A percentile compares a stretch with the other conserved stretches of the same genome.
phyloP scores from a whole-genome alignment of 2,113 vertebrate genomes.

The Archilochus colubris region DNA sequence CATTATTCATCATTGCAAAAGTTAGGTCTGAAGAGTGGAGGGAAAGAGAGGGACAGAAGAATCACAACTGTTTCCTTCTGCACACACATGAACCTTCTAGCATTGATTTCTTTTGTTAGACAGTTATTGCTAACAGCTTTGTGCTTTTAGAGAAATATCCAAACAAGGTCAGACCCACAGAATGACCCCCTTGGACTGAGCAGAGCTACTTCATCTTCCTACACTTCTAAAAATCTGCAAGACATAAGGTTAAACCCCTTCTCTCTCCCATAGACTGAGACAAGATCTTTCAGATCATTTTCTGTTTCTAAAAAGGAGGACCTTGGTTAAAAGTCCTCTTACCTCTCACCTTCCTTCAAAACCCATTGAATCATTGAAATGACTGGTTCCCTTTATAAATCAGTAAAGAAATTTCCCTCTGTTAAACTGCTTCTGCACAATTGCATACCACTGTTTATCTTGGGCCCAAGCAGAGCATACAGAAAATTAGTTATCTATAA shows the following conservation, averaged over 20 bases:
- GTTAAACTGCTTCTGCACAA: neutral
- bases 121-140: neutral
- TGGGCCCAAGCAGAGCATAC: neutral
- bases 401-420: neutral
- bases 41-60: neutral
- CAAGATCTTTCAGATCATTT: neutral
- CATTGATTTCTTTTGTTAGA: neutral
- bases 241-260: neutral
- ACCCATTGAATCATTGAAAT: neutral
- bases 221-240: neutral
- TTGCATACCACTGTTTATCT: neutral
- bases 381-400: neutral
- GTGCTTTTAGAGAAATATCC: neutral
- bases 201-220: neutral
- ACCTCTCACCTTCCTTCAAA: neutral
- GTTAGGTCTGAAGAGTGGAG: neutral
- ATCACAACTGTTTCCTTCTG: neutral
- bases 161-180: neutral
- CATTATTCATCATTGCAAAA: neutral
- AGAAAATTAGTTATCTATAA: neutral
- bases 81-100: neutral
- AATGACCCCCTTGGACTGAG: neutral
- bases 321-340: neutral
- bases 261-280: neutral
- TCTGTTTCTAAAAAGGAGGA: neutral